Evolutionary conservation across 2,888 invertebrate genomes (phyloP).

Genomic region (Strigamia transsilvanica): DNA sequence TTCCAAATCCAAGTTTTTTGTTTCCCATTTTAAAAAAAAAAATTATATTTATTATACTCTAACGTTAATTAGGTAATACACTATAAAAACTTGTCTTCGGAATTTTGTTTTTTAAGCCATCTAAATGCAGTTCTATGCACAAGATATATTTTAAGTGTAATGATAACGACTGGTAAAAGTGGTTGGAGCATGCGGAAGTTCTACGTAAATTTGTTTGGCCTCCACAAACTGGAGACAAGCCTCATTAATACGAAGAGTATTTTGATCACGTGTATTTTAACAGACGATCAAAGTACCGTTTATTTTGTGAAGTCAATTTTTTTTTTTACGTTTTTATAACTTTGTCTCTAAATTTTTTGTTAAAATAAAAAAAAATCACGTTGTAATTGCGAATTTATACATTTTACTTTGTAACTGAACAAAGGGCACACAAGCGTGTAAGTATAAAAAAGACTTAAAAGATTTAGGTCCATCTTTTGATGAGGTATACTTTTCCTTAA

Average conservation of each 20-base stretch:
- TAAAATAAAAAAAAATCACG: too few species aligned
- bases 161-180: conserved; percentile 1
- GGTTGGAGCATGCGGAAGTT: conserved; percentile 45
- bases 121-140: not conserved
- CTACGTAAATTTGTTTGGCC: conserved; percentile 35
- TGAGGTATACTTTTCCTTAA: conserved; percentile 37
- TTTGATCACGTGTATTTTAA: not conserved
- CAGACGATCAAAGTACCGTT: not conserved
- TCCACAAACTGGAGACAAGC: conserved; percentile 34
- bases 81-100: too few species aligned
- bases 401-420: not conserved
- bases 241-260: conserved; percentile 26
- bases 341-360: too few species aligned
- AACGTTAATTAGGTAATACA: too few species aligned
- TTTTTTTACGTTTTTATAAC: not conserved
- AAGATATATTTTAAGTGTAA: not conserved
- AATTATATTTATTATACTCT: not conserved
- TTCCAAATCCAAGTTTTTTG: not conserved
- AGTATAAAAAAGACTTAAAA: conserved; percentile 12
- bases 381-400: too few species aligned
- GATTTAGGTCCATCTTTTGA: conserved; percentile 33
- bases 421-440: not conserved
- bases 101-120: not conserved
- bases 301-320: not conserved
- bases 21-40: not conserved